These are phyloP conservation scores for Alca torda DNA, from an alignment of 2,797 vertebrate genomes.

Conservation along the genomic window DNA sequence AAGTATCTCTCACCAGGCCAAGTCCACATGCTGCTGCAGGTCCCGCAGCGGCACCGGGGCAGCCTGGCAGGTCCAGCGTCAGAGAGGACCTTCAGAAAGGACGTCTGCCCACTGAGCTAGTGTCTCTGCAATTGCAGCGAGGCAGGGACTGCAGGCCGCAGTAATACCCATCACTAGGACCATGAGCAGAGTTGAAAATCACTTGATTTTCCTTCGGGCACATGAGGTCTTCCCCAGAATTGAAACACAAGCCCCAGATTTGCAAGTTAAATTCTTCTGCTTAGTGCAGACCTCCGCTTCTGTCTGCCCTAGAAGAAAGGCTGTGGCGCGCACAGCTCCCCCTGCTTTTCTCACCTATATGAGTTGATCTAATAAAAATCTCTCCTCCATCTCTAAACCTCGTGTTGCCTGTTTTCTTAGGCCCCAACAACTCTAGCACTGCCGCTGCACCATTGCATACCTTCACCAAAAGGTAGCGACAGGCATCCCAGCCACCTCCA, in stretches of 20 bases:
- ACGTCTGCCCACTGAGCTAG: not conserved
- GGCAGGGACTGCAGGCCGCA: not conserved
- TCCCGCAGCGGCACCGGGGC: not conserved
- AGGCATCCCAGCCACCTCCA: not conserved
- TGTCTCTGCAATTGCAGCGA: not conserved
- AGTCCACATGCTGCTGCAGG: not conserved
- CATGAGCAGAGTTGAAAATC: fast-evolving
- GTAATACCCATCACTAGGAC: not conserved
- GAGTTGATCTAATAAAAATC: not conserved
- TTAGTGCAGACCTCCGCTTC: not conserved
- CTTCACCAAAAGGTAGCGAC: not conserved
- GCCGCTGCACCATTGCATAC: not conserved
- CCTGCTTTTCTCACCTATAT: not conserved
- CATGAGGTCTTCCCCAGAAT: not conserved
- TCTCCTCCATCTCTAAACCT: not conserved
- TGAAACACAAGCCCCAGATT: not conserved
- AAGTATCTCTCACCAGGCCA: not conserved
- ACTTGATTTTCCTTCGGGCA: not conserved
- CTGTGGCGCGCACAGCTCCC: not conserved
- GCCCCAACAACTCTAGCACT: not conserved
- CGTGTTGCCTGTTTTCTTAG: not conserved
- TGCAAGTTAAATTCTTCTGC: not conserved
- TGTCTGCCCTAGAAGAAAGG: not conserved
- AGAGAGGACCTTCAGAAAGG: not conserved
- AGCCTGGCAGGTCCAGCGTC: not conserved